Evolutionary conservation across 2,113 vertebrate species (phyloP), one percentile per base, ranked within the genome.

Genomic region (Carassius gibelio): DNA sequence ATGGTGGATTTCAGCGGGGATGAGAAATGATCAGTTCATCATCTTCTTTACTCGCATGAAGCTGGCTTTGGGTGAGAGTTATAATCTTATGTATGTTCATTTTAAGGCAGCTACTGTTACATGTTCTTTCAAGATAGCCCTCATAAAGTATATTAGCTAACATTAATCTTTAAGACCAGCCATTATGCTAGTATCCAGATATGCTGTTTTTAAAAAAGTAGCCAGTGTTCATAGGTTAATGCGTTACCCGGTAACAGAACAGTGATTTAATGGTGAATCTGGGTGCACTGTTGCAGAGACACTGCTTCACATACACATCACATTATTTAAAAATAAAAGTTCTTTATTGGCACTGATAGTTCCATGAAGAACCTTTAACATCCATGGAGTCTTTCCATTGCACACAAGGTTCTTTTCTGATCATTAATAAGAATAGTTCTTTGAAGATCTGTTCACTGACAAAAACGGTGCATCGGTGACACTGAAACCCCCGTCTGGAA

Each of bases 21-120:
- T 79, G 76, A 79, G n/a, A 42, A 38, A 36, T 36, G 15, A 23
- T 8, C 57, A 42, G 19, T 23, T 1, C 34, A 42, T 62, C 57
- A 42, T 79, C 76, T 79, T 61, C 21, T 79, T 61, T 4, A 42
- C 19, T 14, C 19, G 61, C 21, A 23, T 79, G 55, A 19, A n/a
- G 21, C 34, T 23, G 36, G 15, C 57, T 21, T 42, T 79, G 34
- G 76, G 76, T 79, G 21, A 79, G 76, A 42, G 55, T 42, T 79
- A 62, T 8, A 61, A 1, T 42, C 11, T 61, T 78, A 21, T 34
- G 4, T 55, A 52, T 17, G 7, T 36, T 34, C 14, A 38, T 79
- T 21, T 55, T 59, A 55, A 57, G 26, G 17, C 23, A 15, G 30
- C 45, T 45, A 42, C 10, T n/a, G 5, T 48, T 48, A 45, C 42